These are phyloP conservation scores for Sycophila texana DNA, from an alignment of 2,888 invertebrate genomes.

Conservation along the genomic window DNA sequence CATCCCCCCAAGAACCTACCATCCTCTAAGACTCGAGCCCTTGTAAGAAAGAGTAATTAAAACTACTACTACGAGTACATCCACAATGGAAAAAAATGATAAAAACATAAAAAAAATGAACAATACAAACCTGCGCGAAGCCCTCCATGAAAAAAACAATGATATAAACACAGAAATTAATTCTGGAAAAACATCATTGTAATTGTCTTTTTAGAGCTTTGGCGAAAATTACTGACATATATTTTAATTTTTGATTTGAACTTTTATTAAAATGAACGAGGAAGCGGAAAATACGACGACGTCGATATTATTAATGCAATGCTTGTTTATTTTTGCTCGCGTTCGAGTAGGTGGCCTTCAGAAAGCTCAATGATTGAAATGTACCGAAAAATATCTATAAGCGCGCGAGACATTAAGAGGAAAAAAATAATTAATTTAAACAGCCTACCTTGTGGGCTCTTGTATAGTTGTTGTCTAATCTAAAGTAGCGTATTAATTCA, in stretches of 20 bases:
- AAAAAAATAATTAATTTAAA: slow-evolving; percentile 23
- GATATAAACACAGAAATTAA: slow-evolving; percentile 52
- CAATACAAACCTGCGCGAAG: slow-evolving; percentile 58
- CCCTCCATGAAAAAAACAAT: slow-evolving; percentile 61
- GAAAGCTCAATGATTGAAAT: slow-evolving; percentile 48
- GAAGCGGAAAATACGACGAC: slow-evolving; percentile 47
- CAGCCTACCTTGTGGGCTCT: slow-evolving; percentile 31
- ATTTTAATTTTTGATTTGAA: slow-evolving; percentile 53
- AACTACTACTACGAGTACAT: slow-evolving; percentile 52
- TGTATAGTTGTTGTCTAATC: slow-evolving; percentile 54
- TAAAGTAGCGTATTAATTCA: slow-evolving; percentile 46
- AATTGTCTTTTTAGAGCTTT: slow-evolving; percentile 49
- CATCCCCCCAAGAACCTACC: slow-evolving; percentile 54
- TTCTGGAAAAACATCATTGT: slow-evolving; percentile 48
- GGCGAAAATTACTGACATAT: slow-evolving; percentile 48
- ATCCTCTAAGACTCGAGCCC: slow-evolving; percentile 63
- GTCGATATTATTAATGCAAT: slow-evolving; percentile 42
- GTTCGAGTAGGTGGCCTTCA: slow-evolving; percentile 49
- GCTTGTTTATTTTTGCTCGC: slow-evolving; percentile 40
- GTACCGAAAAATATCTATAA: slow-evolving; percentile 24
- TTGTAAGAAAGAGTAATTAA: slow-evolving; percentile 63
- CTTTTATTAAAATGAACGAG: slow-evolving; percentile 53
- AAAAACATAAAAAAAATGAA: slow-evolving; percentile 23
- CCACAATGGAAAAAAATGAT: slow-evolving; percentile 43
- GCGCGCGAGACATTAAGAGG: slow-evolving; percentile 17